A percentile compares a stretch with the other conserved stretches of the same genome.
Evolutionary conservation across 2,113 vertebrate genomes (phyloP).

Genomic region (Lonchura striata): DNA sequence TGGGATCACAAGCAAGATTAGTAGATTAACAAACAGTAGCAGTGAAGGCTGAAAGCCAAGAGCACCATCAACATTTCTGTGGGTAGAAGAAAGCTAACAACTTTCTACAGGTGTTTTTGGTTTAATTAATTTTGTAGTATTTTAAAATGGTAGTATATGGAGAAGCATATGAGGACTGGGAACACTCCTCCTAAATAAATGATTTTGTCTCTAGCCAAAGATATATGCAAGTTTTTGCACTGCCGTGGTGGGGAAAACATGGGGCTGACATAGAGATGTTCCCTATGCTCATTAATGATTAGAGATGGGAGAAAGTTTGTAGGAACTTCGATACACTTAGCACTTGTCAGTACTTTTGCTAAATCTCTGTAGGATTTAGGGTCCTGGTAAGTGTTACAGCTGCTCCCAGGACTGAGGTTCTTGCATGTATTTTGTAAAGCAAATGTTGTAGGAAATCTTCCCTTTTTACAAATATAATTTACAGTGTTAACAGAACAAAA

Average conservation of each 20-base stretch:
- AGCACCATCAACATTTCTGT: not conserved
- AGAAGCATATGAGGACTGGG: not conserved
- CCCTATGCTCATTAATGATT: rapidly evolving
- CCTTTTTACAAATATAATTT: not conserved
- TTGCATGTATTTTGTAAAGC: not conserved
- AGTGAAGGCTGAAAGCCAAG: not conserved
- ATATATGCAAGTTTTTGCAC: not conserved
- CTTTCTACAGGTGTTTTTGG: not conserved
- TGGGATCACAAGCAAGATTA: not conserved
- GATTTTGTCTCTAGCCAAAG: not conserved
- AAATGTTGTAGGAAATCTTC: not conserved
- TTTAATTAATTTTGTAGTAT: not conserved
- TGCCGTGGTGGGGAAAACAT: not conserved
- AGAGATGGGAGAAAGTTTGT: not conserved
- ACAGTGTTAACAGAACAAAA: not conserved
- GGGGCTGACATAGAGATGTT: not conserved
- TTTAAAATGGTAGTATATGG: not conserved
- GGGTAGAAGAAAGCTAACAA: not conserved
- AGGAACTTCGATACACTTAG: not conserved
- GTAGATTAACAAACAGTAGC: not conserved
- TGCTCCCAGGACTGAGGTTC: not conserved
- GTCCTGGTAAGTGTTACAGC: not conserved
- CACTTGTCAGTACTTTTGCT: not conserved
- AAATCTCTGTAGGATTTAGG: not conserved
- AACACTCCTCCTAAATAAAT: not conserved